Conservation (phyloP, 2,797 vertebrate genomes). For the Enoplosus armatus region DNA sequence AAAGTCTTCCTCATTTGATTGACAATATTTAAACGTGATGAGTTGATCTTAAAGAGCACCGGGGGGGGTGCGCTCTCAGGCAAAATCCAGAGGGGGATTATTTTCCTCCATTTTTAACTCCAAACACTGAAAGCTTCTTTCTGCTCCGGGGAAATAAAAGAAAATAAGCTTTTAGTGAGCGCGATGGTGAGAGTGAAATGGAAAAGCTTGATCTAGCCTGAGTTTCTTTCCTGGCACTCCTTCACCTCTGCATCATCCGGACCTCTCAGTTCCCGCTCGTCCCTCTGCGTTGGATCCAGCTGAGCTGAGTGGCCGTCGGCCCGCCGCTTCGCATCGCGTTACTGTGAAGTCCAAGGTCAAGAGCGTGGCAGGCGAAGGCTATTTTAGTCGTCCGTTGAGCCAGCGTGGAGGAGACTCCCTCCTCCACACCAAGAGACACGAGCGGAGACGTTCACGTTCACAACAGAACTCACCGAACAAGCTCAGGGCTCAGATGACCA, state of each 20-base stretch:
- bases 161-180: conserved; percentile 8
- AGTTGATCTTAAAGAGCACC: conserved; percentile 16
- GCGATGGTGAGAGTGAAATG: background rate
- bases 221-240: background rate
- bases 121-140: conserved; percentile 14
- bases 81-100: conserved; percentile 21
- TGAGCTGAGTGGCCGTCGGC: conserved; percentile 18
- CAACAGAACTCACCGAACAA: background rate
- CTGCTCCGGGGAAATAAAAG: conserved; percentile 3
- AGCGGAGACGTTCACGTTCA: background rate
- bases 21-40: conserved; percentile 33
- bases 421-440: background rate
- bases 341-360: conserved; percentile 48
- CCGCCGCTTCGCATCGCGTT: conserved; percentile 29
- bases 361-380: conserved; percentile 22
- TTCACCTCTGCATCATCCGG: background rate
- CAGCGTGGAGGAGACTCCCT: background rate
- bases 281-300: conserved; percentile 2
- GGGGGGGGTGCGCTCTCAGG: background rate
- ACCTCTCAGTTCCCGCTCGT: background rate
- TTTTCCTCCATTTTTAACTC: conserved; percentile 4
- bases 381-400: conserved; percentile 25
- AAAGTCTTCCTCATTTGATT: conserved; percentile 34
- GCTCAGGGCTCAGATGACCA: background rate
- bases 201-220: background rate